A percentile compares a stretch with the other conserved stretches of the same genome.
These are phyloP conservation scores for Alethe diademata DNA, from an alignment of 2,113 vertebrate species.

Conservation along the genomic window DNA sequence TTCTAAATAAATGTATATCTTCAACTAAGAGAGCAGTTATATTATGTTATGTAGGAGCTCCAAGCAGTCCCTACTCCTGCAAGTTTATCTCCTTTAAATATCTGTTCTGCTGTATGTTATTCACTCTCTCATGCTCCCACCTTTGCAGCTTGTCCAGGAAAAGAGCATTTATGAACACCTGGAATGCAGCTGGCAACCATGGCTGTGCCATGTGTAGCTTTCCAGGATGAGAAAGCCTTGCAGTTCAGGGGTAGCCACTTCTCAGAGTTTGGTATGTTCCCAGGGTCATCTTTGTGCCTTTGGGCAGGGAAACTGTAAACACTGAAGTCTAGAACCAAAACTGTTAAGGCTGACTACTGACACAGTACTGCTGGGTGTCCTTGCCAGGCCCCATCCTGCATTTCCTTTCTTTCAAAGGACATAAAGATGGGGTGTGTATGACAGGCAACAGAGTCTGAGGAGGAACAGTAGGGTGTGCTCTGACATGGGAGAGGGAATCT, in stretches of 20 bases:
- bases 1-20: neutral
- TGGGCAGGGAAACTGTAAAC: neutral
- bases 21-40: neutral
- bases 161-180: neutral
- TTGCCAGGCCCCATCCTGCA: neutral
- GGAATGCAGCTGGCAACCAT: rapidly evolving
- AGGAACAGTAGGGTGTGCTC: neutral
- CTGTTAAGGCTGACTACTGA: neutral
- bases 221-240: neutral
- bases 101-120: rapidly evolving
- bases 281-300: neutral
- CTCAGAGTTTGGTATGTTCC: neutral
- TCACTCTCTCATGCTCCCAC: neutral
- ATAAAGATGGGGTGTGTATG: neutral
- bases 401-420: neutral
- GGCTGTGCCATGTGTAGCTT: neutral
- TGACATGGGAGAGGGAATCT: neutral
- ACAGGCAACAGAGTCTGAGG: neutral
- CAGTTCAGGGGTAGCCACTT: neutral
- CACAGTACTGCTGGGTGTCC: neutral
- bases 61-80: neutral
- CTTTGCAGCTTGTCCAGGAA: neutral
- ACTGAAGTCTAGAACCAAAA: neutral
- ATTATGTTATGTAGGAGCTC: neutral
- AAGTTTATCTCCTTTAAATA: neutral